Conservation (phyloP, 2,113 vertebrate genomes). For the Aplodontia rufa region DNA sequence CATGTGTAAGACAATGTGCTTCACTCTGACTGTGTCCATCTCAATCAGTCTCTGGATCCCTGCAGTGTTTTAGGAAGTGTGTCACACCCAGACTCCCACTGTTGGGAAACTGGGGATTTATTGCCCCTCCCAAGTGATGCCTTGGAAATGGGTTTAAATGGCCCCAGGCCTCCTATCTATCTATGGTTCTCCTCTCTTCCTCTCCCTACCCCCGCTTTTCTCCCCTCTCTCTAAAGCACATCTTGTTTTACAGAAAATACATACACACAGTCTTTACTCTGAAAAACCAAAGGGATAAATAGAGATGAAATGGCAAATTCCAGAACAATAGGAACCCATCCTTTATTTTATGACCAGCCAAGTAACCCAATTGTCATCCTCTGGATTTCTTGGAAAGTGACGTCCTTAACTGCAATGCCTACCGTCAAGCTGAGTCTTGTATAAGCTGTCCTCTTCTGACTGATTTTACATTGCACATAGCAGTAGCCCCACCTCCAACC, state of each 20-base stretch:
- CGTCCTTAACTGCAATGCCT: background rate
- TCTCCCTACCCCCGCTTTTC: background rate
- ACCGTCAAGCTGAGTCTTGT: background rate
- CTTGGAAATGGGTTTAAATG: background rate
- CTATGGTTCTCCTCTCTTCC: background rate
- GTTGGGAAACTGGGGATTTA: background rate
- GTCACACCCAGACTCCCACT: background rate
- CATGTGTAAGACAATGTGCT: background rate
- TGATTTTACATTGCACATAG: background rate
- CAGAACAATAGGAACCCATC: background rate
- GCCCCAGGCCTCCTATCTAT: background rate
- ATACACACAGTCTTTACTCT: background rate
- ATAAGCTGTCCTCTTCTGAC: background rate
- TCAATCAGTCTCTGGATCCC: background rate
- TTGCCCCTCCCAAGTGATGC: background rate
- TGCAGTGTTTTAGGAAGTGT: background rate
- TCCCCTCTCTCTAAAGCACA: accelerated
- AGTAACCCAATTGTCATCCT: background rate
- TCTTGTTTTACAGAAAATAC: background rate
- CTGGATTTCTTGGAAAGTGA: background rate
- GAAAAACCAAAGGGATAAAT: background rate
- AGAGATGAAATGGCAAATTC: background rate
- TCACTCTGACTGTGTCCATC: background rate
- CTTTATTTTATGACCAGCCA: background rate
- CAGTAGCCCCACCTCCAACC: background rate